phyloP scores from a whole-genome alignment of 2,797 vertebrate genomes.

The Chelonia mydas region DNA sequence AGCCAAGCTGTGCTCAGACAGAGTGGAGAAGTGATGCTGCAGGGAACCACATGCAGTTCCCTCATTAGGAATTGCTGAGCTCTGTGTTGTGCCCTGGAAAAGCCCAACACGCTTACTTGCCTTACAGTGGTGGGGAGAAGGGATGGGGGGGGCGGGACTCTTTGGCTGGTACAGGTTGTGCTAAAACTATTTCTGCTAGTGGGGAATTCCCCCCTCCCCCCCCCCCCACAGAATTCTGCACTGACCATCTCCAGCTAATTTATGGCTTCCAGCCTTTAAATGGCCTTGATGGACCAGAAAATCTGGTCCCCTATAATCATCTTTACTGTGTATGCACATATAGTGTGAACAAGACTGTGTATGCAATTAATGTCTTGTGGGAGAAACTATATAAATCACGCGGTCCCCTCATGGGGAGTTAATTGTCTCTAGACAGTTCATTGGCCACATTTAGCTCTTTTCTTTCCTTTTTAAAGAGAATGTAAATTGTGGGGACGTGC shows the following conservation, averaged over 20 bases:
- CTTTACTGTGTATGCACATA: accelerated
- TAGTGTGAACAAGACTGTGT: neutral
- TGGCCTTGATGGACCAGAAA: neutral
- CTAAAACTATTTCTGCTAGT: neutral
- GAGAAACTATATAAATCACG: neutral
- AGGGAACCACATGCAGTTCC: neutral
- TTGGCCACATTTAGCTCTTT: neutral
- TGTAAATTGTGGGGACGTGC: neutral
- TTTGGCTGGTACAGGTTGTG: neutral
- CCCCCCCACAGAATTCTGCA: neutral
- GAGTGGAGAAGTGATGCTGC: neutral
- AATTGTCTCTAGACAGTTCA: neutral
- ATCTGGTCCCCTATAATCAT: neutral
- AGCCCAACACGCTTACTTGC: accelerated
- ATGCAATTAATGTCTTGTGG: neutral
- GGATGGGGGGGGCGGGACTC: neutral
- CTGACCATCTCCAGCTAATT: neutral
- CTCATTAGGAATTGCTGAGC: accelerated
- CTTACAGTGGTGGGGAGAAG: accelerated
- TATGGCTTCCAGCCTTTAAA: neutral
- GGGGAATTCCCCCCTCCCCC: neutral
- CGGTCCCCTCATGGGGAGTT: neutral
- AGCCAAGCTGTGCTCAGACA: neutral
- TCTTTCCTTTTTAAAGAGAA: neutral
- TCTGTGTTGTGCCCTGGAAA: neutral